Base-by-base conservation (phyloP, 2,113 vertebrate species). In the Xyliphius kryptos region DNA sequence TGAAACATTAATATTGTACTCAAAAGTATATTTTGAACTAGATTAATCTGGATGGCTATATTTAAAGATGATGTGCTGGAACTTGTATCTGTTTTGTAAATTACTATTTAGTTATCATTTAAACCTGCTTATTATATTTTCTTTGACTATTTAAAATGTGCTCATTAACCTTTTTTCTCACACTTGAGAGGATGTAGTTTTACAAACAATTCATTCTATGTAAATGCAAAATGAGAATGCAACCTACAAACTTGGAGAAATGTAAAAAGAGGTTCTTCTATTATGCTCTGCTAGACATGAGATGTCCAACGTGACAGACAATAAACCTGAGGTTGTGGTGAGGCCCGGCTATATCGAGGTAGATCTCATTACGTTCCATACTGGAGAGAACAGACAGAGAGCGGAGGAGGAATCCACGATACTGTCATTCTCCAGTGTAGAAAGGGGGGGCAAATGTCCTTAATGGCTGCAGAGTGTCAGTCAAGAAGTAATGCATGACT, bases 401-500 rank as follows among this genome's bases (percentile, higher is more conserved):
- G 70, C 61, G 72, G 76, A 51, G 56, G 62, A 38, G 17, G 75
- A 79, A 68, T 77, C 58, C 63, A 70, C 77, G 77, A 81, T 77
- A 74, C 77, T 81, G 79, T 76, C 78, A 82, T 84, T 75, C 67
- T 68, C 58, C 59, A 44, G 67, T 66, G 64, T 70, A 71, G 36
- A 74, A n/a, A 63, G 70, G 76, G 80, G 71, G 71, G 64, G 77
- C 76, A 69, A 77, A 77, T 77, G 73, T 73, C 67, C 76, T 82
- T 83, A 83, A 83, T 82, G 78, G 78, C 71, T 64, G 69, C 67
- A 63, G 71, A 72, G 77, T 68, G 68, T 69, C 48, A 62, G 65
- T 80, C 80, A 68, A 69, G 73, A 71, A 55, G 63, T 53, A 78
- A 80, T 81, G 80, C 53, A 85, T 85, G 81, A 85, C 79, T 80